phyloP scores from a whole-genome alignment of 2,113 vertebrate species.

The Sinocyclocheilus grahami region DNA sequence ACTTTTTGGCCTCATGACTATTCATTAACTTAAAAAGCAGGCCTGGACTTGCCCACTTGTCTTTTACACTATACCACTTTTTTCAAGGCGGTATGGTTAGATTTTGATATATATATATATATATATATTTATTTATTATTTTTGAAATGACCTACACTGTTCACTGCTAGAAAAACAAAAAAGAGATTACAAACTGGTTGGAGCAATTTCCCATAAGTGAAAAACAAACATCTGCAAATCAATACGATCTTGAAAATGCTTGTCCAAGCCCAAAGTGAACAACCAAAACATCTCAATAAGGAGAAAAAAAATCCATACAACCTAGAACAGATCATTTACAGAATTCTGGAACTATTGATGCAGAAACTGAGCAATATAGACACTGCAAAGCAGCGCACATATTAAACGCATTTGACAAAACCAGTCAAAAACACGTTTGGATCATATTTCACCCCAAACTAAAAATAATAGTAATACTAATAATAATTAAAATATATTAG shows the following conservation, averaged over 20 bases:
- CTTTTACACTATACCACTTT: constrained; percentile 81
- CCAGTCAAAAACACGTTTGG: background rate
- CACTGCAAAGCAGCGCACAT: background rate
- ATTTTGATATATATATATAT: background rate
- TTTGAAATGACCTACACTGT: background rate
- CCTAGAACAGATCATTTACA: background rate
- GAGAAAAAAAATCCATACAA: background rate
- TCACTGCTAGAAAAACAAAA: background rate
- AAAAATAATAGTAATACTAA: background rate
- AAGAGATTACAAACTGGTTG: background rate
- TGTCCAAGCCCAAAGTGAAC: constrained; percentile 2
- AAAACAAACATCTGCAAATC: constrained; percentile 13
- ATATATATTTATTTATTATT: background rate
- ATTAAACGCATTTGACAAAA: background rate
- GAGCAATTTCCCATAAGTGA: background rate
- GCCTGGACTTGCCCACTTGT: constrained; percentile 85
- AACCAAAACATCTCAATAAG: background rate
- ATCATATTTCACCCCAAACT: background rate
- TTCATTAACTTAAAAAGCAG: constrained; percentile 86
- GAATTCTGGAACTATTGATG: background rate
- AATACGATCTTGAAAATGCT: constrained; percentile 1
- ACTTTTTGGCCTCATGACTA: constrained; percentile 84
- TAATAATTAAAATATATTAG: background rate
- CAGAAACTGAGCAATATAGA: background rate
- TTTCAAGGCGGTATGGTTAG: constrained; percentile 47